phyloP scores from a whole-genome alignment of 1,140 invertebrate genomes.

The Oncopodura yosiiana region DNA sequence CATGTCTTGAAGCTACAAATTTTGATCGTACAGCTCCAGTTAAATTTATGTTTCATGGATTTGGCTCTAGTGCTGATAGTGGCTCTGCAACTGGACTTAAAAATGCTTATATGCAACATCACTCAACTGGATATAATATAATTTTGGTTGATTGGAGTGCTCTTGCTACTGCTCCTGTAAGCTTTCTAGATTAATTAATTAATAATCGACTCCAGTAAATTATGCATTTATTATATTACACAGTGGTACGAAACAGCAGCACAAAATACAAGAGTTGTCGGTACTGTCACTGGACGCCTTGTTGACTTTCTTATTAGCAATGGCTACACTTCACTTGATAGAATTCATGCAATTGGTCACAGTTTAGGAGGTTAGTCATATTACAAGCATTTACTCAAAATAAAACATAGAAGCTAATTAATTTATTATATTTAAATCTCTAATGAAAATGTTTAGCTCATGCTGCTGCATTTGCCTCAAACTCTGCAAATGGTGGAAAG shows the following conservation, averaged over 20 bases:
- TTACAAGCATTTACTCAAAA: too few species aligned
- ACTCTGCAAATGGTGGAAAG: neutral
- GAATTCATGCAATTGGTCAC: conserved; percentile 16
- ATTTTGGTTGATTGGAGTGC: conserved; percentile 12
- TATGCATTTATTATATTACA: too few species aligned
- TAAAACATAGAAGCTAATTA: too few species aligned
- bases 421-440: too few species aligned
- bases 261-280: neutral
- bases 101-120: conserved; percentile 4
- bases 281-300: neutral
- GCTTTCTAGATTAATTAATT: neutral
- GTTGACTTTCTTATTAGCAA: conserved; percentile 1
- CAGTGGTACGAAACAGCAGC: conserved; percentile 22
- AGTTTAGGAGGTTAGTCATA: conserved; percentile 3
- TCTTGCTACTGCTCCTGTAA: conserved; percentile 5
- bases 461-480: neutral
- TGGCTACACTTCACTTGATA: neutral
- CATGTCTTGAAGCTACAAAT: neutral
- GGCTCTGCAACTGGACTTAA: neutral
- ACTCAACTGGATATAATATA: neutral
- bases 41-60: conserved; percentile 9
- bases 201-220: neutral
- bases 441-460: too few species aligned
- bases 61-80: neutral
- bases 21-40: neutral